Evolutionary conservation across 2,113 vertebrate genomes (phyloP), one percentile per base, ranked within the genome.

Genomic region (Rhinoderma darwinii): DNA sequence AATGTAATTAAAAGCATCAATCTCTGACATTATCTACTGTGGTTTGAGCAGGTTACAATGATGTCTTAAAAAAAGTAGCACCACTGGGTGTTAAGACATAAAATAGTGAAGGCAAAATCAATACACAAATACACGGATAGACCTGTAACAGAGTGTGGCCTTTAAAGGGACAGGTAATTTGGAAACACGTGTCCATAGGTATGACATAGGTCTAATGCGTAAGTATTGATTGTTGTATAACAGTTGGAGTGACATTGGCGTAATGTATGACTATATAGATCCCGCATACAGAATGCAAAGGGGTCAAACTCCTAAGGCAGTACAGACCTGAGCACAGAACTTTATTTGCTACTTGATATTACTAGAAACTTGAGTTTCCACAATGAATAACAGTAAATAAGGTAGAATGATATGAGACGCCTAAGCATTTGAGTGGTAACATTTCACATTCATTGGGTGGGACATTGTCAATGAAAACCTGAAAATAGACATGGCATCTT

Each of bases 1-100:
- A 82, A 82, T 66, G 56, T 82, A 81, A 82, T 82, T 82, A 82
- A 59, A 82, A 82, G 15, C 79, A 82, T 82, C 56, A 82, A 82
- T 82, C 79, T 82, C 51, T 27, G 59, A 43, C 56, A 82, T 82
- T 82, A 82, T 82, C 79, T 82, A 10, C 41, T 25, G 12, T 1
- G 4, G 59, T n/a, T 66, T 41, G 61, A 82, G 59, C 15, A 82
- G 25, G 30, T 44, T 44, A 43, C 32, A 22, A 56, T 30, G 10
- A 41, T 66, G 61, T 82, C 79, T 82, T 41, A 44, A 63, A 82
- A 66, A 82, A 82, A 44, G 20, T 56, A 30, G 39, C 56, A 82
- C 79, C n/a, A 61, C 37, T 44, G 37, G 56, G 79, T 61, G 56
- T 56, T 54, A 80, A 37, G 51, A 22, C 51, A 80, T 82, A 63